Evolutionary conservation across 2,113 vertebrate genomes (phyloP).

Genomic region (Tragelaphus scriptus): DNA sequence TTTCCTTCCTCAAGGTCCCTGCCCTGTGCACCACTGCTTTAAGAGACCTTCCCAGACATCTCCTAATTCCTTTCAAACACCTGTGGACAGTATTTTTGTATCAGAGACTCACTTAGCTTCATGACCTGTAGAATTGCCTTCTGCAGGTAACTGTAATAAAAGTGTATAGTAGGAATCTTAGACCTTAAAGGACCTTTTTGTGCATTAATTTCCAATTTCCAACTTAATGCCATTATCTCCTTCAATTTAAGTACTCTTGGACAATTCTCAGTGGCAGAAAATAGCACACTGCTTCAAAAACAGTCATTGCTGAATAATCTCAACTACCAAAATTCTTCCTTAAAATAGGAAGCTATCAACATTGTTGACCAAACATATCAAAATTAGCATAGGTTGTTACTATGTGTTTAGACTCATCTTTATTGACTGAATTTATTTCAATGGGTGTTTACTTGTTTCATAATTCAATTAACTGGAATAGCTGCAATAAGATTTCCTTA

Average conservation of each 20-base stretch:
- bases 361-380: background rate
- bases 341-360: background rate
- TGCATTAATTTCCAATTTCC: background rate
- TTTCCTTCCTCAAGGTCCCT: background rate
- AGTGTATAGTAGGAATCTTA: background rate
- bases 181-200: background rate
- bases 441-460: background rate
- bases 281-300: rapidly evolving
- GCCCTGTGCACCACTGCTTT: rapidly evolving
- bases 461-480: background rate
- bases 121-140: background rate
- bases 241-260: background rate
- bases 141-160: background rate
- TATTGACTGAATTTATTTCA: background rate
- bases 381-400: background rate
- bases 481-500: background rate
- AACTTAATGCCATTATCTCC: background rate
- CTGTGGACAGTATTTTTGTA: background rate
- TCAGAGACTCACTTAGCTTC: background rate
- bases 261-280: background rate
- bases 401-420: background rate
- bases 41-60: background rate
- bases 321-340: background rate
- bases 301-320: background rate
- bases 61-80: background rate